phyloP scores from a whole-genome alignment of 2,797 vertebrate genomes.

The Falco berigora region DNA sequence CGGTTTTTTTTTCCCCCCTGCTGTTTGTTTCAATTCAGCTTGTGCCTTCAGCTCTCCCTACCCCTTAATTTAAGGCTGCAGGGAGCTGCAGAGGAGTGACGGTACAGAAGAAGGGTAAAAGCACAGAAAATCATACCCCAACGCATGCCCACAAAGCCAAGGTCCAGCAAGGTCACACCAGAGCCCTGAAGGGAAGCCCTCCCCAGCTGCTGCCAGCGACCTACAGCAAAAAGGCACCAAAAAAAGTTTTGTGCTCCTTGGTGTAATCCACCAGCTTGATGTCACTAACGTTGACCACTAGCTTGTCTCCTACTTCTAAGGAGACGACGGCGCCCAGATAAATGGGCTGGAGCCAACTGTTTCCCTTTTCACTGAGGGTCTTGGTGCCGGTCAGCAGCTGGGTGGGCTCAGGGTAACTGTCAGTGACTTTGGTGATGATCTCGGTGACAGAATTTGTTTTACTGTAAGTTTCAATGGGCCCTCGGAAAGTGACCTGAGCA shows the following conservation, averaged over 20 bases:
- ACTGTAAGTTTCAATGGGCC: neutral
- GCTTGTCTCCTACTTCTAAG: slow-evolving; percentile 68
- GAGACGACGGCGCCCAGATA: slow-evolving; percentile 73
- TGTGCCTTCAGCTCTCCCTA: neutral
- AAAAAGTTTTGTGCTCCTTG: slow-evolving; percentile 76
- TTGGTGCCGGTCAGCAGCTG: slow-evolving; percentile 69
- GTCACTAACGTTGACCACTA: slow-evolving; percentile 74
- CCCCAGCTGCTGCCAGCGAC: neutral
- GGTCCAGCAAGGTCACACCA: neutral
- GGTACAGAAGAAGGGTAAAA: neutral
- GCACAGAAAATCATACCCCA: neutral
- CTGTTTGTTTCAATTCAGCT: neutral
- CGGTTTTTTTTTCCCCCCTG: fast-evolving
- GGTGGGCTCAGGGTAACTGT: slow-evolving; percentile 69
- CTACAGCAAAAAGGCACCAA: slow-evolving; percentile 75
- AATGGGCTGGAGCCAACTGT: slow-evolving; percentile 68
- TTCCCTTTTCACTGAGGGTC: slow-evolving; percentile 60
- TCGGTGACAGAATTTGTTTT: slow-evolving; percentile 53
- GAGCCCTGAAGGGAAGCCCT: neutral
- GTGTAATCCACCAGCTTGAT: slow-evolving; percentile 74
- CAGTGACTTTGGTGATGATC: slow-evolving; percentile 69
- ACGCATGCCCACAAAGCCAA: neutral
- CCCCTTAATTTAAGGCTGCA: neutral
- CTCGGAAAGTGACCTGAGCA: slow-evolving; percentile 75
- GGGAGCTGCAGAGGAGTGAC: neutral